Percentiles rank a stretch among this genome's conserved stretches.
phyloP scores from a whole-genome alignment of 2,797 vertebrate genomes.

The Sebastes vulpes region DNA sequence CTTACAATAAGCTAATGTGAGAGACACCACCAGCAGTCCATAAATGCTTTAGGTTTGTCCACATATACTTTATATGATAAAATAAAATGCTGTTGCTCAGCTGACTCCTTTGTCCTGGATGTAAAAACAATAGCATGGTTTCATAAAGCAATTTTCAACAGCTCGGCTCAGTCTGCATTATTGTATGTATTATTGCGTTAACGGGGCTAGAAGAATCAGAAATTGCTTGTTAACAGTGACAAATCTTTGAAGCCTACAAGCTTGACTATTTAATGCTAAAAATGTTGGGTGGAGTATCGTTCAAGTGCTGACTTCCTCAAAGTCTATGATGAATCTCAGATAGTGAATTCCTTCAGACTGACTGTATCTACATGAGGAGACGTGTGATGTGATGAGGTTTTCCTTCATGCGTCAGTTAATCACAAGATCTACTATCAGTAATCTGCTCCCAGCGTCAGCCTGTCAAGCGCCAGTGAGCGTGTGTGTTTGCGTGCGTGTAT shows the following conservation, averaged over 20 bases:
- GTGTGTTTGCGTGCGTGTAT: neutral
- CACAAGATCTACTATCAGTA: slow-evolving; percentile 26
- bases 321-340: neutral
- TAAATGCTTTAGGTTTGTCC: neutral
- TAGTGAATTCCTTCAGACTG: neutral
- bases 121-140: neutral
- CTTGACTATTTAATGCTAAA: neutral
- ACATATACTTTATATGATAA: neutral
- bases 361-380: neutral
- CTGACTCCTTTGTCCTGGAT: neutral
- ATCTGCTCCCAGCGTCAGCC: slow-evolving; percentile 9
- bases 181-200: neutral
- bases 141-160: neutral
- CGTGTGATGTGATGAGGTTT: neutral
- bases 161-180: neutral
- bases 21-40: neutral
- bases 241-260: neutral
- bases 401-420: slow-evolving; percentile 28
- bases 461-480: neutral
- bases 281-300: neutral
- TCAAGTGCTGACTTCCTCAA: neutral
- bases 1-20: neutral
- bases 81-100: neutral
- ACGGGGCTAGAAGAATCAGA: no score
- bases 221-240: no score